A percentile compares a stretch with the other conserved stretches of the same genome.
Evolutionary conservation across 2,797 vertebrate genomes (phyloP).

Genomic region (Perodicticus potto): DNA sequence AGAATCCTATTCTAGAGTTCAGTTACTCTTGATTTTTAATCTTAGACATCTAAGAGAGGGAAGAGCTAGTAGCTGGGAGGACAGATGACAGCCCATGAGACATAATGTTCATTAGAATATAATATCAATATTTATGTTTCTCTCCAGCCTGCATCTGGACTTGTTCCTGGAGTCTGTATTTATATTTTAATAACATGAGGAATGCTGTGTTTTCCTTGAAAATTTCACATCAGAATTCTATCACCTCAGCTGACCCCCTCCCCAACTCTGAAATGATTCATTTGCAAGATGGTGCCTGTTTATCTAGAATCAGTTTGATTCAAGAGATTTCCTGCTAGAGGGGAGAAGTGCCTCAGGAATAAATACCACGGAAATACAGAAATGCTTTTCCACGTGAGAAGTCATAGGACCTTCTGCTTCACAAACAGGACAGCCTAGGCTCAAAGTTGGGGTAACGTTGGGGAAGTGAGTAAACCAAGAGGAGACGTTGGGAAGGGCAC

Average conservation of each 20-base stretch:
- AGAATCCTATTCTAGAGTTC: constrained; percentile 45
- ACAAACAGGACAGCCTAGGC: neutral
- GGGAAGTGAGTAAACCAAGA: constrained; percentile 62
- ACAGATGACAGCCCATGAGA: constrained; percentile 64
- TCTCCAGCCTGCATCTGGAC: constrained; percentile 67
- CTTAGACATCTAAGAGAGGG: constrained; percentile 7
- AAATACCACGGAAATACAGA: constrained; percentile 34
- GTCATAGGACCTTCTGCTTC: constrained; percentile 16
- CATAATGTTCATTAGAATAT: constrained; percentile 71
- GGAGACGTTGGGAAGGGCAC: constrained; percentile 44
- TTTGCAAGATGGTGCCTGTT: constrained; percentile 51
- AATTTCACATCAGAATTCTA: constrained; percentile 62
- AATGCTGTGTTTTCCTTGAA: constrained; percentile 75
- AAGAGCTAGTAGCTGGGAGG: constrained; percentile 43
- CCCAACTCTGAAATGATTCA: neutral
- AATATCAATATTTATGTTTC: constrained; percentile 79
- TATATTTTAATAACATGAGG: constrained; percentile 62
- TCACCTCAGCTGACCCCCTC: constrained; percentile 47
- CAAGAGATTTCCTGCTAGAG: constrained; percentile 19
- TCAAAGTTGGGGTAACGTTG: neutral
- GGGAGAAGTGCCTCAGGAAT: constrained; percentile 60
- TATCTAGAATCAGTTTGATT: constrained; percentile 61
- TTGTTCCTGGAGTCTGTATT: constrained; percentile 72
- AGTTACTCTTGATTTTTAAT: constrained; percentile 49
- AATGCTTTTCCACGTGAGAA: constrained; percentile 47